Evolutionary conservation across 2,888 invertebrate genomes (phyloP).

Genomic region (Phengaris arion): DNA sequence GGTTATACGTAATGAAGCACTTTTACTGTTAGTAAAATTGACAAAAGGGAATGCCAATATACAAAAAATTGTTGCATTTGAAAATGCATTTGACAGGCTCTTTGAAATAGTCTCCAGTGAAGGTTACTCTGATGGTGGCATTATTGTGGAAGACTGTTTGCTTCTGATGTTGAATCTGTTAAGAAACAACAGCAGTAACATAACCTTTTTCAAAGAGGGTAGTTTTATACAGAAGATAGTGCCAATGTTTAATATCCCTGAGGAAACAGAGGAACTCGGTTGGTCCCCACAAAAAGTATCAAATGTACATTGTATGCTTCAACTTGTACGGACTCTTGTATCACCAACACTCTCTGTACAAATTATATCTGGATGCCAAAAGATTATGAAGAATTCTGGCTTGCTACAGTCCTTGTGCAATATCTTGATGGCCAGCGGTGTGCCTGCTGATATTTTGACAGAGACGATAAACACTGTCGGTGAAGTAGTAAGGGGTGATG

Average conservation of each 20-base stretch:
- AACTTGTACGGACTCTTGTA: conserved; percentile 93
- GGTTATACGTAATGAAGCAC: conserved; percentile 96
- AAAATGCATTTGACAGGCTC: conserved; percentile 97
- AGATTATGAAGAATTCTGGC: conserved; percentile 91
- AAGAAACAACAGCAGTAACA: conserved; percentile 97
- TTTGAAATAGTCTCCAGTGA: conserved; percentile 96
- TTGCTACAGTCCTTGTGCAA: conserved; percentile 83
- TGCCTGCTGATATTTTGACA: conserved; percentile 96
- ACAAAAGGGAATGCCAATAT: conserved; percentile 97
- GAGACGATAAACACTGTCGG: conserved; percentile 97
- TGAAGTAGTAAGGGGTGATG: conserved; percentile 95
- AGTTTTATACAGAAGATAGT: conserved; percentile 94
- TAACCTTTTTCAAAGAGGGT: conserved; percentile 98
- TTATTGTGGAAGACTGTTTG: conserved; percentile 98
- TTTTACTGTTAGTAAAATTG: conserved; percentile 93
- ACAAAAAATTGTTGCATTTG: conserved; percentile 99
- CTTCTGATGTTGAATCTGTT: conserved; percentile 94
- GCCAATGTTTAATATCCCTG: conserved; percentile 91
- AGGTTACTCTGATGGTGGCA: conserved; percentile 96
- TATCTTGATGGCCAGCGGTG: conserved; percentile 96
- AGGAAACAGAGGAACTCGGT: conserved; percentile 84
- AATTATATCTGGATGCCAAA: conserved; percentile 90
- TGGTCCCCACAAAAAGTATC: conserved; percentile 97
- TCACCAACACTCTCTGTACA: conserved; percentile 96
- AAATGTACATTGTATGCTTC: conserved; percentile 95